These are phyloP conservation scores for Drosophila cognata DNA, from an alignment of 2,888 invertebrate genomes.

Conservation along the genomic window DNA sequence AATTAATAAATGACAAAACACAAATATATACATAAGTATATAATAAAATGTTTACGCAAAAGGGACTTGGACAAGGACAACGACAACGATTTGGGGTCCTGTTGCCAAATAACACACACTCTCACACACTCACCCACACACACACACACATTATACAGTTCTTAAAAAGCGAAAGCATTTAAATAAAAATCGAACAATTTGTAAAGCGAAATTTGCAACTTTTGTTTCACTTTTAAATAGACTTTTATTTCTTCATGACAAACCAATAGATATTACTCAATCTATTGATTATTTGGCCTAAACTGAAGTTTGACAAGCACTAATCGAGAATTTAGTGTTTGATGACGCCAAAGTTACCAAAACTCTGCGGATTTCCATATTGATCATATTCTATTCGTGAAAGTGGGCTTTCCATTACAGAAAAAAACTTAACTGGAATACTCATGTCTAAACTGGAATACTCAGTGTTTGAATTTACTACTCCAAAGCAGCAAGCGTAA, in stretches of 20 bases:
- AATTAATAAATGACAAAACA: constrained; percentile 34
- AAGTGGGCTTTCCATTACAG: neutral
- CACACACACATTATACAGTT: constrained; percentile 41
- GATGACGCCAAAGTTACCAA: too few species aligned
- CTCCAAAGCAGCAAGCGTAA: neutral
- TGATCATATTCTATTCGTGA: neutral
- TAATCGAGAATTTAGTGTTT: too few species aligned
- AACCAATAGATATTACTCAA: neutral
- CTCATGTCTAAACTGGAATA: neutral
- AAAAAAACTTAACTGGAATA: neutral
- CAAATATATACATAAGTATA: constrained; percentile 13
- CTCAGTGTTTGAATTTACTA: neutral
- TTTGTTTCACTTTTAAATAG: neutral
- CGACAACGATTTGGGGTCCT: neutral
- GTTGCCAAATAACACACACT: constrained; percentile 14
- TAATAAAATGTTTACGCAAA: neutral
- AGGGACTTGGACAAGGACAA: neutral
- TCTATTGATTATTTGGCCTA: neutral
- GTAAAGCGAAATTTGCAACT: constrained; percentile 16
- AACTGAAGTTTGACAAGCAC: neutral
- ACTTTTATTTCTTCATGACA: neutral
- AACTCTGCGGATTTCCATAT: neutral
- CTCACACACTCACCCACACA: neutral
- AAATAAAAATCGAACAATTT: constrained; percentile 49
- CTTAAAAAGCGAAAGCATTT: constrained; percentile 49